Evolutionary conservation across 2,888 invertebrate species (phyloP).

Genomic region (Dyspetes luteomarginatus): DNA sequence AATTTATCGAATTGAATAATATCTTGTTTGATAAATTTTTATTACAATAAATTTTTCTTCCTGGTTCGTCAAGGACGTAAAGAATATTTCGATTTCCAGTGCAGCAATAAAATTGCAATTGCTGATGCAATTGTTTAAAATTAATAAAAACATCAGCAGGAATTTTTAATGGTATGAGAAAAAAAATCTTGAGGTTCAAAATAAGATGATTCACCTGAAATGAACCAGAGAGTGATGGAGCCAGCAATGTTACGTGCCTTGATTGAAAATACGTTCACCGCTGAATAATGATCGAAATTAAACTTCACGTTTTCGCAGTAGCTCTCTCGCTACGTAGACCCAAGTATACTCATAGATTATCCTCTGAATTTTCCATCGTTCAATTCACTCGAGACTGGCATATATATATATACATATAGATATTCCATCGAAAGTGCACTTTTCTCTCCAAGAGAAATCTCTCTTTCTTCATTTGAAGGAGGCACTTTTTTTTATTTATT

Average conservation of each 20-base stretch:
- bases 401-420: constrained; percentile 33
- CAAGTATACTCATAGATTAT: constrained; percentile 58
- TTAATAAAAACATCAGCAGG: background rate
- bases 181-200: background rate
- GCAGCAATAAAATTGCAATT: background rate
- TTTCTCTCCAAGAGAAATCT: constrained; percentile 15
- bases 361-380: constrained; percentile 63
- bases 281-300: constrained; percentile 65
- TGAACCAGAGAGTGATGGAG: background rate
- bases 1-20: too few relatives aligned
- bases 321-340: constrained; percentile 16
- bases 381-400: constrained; percentile 52
- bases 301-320: constrained; percentile 44
- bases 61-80: too few relatives aligned
- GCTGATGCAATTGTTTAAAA: background rate
- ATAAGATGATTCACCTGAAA: background rate
- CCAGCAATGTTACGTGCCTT: constrained; percentile 43
- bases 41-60: too few relatives aligned
- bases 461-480: background rate
- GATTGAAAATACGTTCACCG: constrained; percentile 50
- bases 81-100: background rate
- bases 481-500: background rate
- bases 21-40: too few relatives aligned
- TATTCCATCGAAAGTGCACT: constrained; percentile 19
- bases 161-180: background rate